phyloP scores from a whole-genome alignment of 1,140 invertebrate species.

The Hylyphantes graminicola region DNA sequence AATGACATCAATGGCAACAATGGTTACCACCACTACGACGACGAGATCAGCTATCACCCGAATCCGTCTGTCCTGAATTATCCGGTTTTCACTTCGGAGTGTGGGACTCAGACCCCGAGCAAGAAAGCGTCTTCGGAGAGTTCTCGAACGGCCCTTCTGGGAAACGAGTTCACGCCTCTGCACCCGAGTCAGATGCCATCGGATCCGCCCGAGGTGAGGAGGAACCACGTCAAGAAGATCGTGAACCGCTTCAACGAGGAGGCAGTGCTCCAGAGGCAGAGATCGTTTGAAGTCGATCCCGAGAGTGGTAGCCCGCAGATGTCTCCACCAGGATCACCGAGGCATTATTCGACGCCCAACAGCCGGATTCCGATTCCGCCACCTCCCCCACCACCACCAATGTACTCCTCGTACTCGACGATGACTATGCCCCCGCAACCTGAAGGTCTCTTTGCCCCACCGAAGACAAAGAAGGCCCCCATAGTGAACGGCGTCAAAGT shows the following conservation, averaged over 20 bases:
- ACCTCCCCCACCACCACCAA: constrained; percentile 22
- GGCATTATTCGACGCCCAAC: constrained; percentile 39
- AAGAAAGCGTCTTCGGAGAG: neutral
- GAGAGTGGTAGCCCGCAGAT: constrained; percentile 12
- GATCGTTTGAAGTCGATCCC: constrained; percentile 24
- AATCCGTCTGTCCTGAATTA: constrained; percentile 50
- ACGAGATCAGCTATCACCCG: constrained; percentile 46
- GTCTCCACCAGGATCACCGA: constrained; percentile 25
- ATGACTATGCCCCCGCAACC: constrained; percentile 1
- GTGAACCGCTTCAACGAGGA: constrained; percentile 59
- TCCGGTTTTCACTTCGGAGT: constrained; percentile 43
- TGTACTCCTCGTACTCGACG: neutral
- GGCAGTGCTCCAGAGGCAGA: constrained; percentile 41
- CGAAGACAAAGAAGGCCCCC: constrained; percentile 45
- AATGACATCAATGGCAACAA: constrained; percentile 26
- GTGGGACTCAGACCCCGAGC: constrained; percentile 53
- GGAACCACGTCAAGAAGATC: constrained; percentile 58
- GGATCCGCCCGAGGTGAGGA: constrained; percentile 43
- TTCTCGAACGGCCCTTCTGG: constrained; percentile 39
- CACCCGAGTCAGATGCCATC: constrained; percentile 58
- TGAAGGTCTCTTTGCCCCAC: constrained; percentile 14
- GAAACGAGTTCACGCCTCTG: constrained; percentile 51
- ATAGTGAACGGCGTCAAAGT: constrained; percentile 60
- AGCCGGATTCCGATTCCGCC: constrained; percentile 26
- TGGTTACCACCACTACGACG: constrained; percentile 17